Evolutionary conservation across 2,113 vertebrate genomes (phyloP).

Genomic region (Laticauda laticaudata): DNA sequence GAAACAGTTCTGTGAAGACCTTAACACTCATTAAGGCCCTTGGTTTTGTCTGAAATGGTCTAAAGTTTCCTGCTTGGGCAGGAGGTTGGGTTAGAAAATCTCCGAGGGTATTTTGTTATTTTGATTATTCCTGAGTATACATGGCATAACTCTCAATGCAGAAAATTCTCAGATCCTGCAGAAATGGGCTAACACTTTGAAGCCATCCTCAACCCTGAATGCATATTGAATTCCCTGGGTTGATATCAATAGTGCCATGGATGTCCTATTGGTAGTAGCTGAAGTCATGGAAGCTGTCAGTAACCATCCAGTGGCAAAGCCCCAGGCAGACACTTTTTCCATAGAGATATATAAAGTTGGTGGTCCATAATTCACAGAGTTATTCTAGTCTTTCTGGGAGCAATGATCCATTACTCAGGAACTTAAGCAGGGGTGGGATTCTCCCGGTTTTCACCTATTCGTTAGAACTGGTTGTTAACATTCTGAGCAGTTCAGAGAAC

Average conservation of each 20-base stretch:
- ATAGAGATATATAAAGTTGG: background rate
- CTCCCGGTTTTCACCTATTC: no score
- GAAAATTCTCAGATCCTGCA: background rate
- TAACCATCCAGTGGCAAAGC: background rate
- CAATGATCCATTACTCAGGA: background rate
- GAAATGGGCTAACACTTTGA: background rate
- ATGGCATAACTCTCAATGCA: background rate
- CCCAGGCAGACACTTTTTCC: background rate
- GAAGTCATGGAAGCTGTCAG: background rate
- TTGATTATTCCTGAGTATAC: background rate
- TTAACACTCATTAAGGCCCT: background rate
- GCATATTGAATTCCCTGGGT: background rate
- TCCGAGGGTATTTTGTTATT: background rate
- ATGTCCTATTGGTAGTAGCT: background rate
- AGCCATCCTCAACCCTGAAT: background rate
- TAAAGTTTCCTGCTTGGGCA: background rate
- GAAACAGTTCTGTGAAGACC: background rate
- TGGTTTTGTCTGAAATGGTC: background rate
- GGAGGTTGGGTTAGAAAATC: background rate
- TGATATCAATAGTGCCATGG: background rate
- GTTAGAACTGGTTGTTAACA: no score
- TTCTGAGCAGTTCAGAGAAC: no score
- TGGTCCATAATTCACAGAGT: background rate
- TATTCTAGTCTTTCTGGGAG: background rate
- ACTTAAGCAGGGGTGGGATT: background rate